Evolutionary conservation across 1,140 invertebrate species (phyloP).

Genomic region (Capitella teleta): DNA sequence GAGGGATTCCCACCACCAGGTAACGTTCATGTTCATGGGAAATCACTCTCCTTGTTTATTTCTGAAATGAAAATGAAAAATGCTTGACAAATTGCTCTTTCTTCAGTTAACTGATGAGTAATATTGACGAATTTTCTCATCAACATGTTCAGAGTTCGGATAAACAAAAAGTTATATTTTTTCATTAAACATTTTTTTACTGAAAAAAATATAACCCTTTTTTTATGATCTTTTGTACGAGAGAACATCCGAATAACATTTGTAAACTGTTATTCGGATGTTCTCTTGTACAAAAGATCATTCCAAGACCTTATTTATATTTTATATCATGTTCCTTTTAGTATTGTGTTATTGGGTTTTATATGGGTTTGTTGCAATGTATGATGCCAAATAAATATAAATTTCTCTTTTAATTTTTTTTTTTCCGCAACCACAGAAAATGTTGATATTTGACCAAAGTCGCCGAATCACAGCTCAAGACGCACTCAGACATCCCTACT

Average conservation of each 20-base stretch:
- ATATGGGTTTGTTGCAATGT: background rate
- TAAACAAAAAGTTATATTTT: no score
- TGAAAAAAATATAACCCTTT: background rate
- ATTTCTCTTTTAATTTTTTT: conserved; percentile 11
- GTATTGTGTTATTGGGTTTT: background rate
- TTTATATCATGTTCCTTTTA: background rate
- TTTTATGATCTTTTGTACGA: background rate
- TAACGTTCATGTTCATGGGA: no score
- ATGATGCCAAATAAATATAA: background rate
- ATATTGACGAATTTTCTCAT: no score
- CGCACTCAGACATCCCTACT: conserved; percentile 88
- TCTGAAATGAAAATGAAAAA: no score
- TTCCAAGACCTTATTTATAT: background rate
- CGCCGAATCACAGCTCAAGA: conserved; percentile 85
- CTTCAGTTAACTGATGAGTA: no score
- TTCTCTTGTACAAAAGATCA: background rate
- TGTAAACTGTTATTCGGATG: no score
- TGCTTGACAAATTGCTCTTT: no score
- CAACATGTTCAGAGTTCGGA: no score
- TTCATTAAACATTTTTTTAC: no score
- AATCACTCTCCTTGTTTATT: no score
- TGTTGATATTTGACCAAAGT: conserved; percentile 84
- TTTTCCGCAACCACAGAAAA: conserved; percentile 20
- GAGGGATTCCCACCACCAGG: no score
- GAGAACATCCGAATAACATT: background rate